phyloP scores from a whole-genome alignment of 2,797 vertebrate species.

The Falco concolor region DNA sequence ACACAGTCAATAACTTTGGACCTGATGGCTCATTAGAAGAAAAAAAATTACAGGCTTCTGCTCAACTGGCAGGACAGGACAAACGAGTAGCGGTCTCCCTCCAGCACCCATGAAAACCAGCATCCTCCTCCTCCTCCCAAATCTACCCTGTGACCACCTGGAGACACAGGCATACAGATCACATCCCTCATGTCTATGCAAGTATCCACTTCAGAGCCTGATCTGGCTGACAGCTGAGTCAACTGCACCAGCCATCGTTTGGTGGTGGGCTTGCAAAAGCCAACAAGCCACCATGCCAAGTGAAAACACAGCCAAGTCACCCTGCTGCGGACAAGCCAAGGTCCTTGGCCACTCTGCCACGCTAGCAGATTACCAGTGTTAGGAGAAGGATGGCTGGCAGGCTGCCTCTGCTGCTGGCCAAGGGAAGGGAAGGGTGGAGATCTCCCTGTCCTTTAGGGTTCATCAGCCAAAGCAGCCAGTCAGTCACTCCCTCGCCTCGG shows the following conservation, averaged over 20 bases:
- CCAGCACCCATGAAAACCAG: neutral
- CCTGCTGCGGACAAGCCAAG: neutral
- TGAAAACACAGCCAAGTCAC: neutral
- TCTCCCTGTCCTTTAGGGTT: neutral
- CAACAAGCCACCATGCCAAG: neutral
- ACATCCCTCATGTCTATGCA: neutral
- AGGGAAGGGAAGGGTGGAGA: neutral
- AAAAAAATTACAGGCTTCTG: neutral
- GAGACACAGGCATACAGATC: neutral
- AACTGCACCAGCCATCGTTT: neutral
- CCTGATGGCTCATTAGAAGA: neutral
- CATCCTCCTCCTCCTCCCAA: neutral
- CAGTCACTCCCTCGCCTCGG: accelerated
- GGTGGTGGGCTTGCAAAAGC: neutral
- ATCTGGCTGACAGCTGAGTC: accelerated
- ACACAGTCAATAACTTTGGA: neutral
- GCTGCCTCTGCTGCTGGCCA: neutral
- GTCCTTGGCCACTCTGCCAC: neutral
- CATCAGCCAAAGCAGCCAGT: neutral
- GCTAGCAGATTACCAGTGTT: neutral
- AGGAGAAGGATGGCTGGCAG: neutral
- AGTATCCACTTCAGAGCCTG: neutral
- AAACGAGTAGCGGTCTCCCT: neutral
- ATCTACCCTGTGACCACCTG: neutral
- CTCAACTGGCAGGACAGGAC: constrained; percentile 2